These are phyloP conservation scores for Trypoxylus dichotomus DNA, from an alignment of 1,140 invertebrate genomes.

Conservation along the genomic window DNA sequence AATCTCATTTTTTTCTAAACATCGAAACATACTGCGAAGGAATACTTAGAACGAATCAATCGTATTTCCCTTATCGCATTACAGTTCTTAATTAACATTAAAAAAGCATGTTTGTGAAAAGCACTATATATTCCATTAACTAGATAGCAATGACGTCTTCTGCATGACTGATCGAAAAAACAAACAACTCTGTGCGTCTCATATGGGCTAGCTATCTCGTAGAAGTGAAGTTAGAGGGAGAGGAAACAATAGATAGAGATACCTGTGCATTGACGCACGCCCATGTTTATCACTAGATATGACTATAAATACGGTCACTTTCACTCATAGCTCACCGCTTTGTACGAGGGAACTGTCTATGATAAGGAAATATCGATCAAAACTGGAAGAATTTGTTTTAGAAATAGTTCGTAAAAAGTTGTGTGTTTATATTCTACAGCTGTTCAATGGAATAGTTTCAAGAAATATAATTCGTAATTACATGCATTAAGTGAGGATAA, in stretches of 20 bases:
- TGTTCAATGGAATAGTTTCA: neutral
- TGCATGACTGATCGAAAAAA: neutral
- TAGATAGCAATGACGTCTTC: neutral
- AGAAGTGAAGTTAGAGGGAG: neutral
- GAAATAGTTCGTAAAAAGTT: slow-evolving; percentile 7
- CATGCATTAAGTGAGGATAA: too few relatives aligned
- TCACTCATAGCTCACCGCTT: neutral
- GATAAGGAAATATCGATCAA: neutral
- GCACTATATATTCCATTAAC: neutral
- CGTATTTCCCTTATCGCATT: too few relatives aligned
- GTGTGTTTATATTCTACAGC: neutral
- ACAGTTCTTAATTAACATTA: too few relatives aligned
- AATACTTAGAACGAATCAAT: too few relatives aligned
- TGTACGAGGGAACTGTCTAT: neutral
- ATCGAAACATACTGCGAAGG: too few relatives aligned
- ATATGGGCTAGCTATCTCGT: neutral
- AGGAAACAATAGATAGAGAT: neutral
- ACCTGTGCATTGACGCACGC: neutral
- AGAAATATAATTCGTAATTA: too few relatives aligned
- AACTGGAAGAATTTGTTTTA: neutral
- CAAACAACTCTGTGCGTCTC: neutral
- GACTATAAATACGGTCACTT: slow-evolving; percentile 6
- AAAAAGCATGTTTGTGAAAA: too few relatives aligned
- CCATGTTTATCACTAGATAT: slow-evolving; percentile 4
- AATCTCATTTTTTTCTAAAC: too few relatives aligned